Evolutionary conservation across 2,888 invertebrate species (phyloP).

Genomic region (Hydropsyche betteni): DNA sequence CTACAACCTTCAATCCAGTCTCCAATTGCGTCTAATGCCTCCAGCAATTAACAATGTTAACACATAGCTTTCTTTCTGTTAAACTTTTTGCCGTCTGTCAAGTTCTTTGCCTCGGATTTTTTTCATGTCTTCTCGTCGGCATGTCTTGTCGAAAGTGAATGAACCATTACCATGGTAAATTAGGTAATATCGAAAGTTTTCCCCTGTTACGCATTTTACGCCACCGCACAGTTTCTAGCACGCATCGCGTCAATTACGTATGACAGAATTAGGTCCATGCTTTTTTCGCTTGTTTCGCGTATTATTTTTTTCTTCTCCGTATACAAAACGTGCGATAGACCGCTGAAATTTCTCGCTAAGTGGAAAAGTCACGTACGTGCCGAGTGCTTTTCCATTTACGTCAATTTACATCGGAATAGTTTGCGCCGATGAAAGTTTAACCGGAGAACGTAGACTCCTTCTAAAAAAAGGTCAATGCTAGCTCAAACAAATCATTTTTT

Average conservation of each 20-base stretch:
- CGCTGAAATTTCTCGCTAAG: too few relatives aligned
- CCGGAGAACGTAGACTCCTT: too few relatives aligned
- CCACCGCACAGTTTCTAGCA: slow-evolving; percentile 24
- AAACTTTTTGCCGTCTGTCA: too few relatives aligned
- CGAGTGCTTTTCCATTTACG: too few relatives aligned
- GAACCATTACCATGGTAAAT: slow-evolving; percentile 20
- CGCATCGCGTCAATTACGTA: slow-evolving; percentile 19
- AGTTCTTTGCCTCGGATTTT: too few relatives aligned
- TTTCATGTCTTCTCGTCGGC: too few relatives aligned
- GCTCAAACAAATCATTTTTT: too few relatives aligned
- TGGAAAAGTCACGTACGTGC: too few relatives aligned
- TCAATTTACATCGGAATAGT: too few relatives aligned
- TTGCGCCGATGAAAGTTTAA: too few relatives aligned
- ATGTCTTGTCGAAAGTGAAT: slow-evolving; percentile 19
- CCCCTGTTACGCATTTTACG: slow-evolving; percentile 25
- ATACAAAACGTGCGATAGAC: too few relatives aligned
- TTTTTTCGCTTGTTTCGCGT: background rate
- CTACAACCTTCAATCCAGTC: slow-evolving; percentile 15
- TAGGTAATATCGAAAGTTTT: slow-evolving; percentile 25
- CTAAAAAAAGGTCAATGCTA: too few relatives aligned
- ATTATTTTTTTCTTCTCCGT: background rate
- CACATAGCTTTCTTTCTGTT: slow-evolving; percentile 9
- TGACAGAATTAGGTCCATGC: slow-evolving; percentile 4
- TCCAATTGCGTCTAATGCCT: background rate
- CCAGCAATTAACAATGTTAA: background rate